phyloP scores from a whole-genome alignment of 1,140 invertebrate genomes.

The Vollenhovia emeryi region DNA sequence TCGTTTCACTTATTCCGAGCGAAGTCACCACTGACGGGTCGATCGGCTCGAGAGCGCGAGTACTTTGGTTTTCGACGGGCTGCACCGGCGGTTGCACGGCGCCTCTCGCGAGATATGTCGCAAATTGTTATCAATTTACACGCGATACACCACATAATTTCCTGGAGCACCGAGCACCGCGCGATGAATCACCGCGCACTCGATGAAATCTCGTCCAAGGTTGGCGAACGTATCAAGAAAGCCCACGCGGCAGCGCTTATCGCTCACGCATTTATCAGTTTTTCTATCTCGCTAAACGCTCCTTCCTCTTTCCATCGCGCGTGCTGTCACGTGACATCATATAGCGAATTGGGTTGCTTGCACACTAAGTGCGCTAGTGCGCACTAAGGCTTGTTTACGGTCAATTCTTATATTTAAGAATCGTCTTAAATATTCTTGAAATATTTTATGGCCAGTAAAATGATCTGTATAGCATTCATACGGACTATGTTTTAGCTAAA shows the following conservation, averaged over 20 bases:
- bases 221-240: constrained; percentile 33
- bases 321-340: neutral
- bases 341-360: too few relatives aligned
- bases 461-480: too few relatives aligned
- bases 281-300: constrained; percentile 1
- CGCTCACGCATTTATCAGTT: neutral
- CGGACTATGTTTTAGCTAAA: too few relatives aligned
- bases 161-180: constrained; percentile 17
- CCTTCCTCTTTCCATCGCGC: neutral
- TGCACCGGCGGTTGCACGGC: neutral
- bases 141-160: constrained; percentile 59
- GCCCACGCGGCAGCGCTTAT: neutral
- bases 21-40: neutral
- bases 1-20: neutral
- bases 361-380: too few relatives aligned
- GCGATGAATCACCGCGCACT: constrained; percentile 55
- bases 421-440: too few relatives aligned
- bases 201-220: constrained; percentile 41
- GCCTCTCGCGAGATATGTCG: neutral
- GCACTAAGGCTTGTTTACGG: too few relatives aligned
- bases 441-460: too few relatives aligned
- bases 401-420: too few relatives aligned
- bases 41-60: neutral
- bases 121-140: constrained; percentile 57
- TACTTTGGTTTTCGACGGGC: neutral